Conservation (phyloP, 2,113 vertebrate genomes). For the Epinephelus fuscoguttatus region DNA sequence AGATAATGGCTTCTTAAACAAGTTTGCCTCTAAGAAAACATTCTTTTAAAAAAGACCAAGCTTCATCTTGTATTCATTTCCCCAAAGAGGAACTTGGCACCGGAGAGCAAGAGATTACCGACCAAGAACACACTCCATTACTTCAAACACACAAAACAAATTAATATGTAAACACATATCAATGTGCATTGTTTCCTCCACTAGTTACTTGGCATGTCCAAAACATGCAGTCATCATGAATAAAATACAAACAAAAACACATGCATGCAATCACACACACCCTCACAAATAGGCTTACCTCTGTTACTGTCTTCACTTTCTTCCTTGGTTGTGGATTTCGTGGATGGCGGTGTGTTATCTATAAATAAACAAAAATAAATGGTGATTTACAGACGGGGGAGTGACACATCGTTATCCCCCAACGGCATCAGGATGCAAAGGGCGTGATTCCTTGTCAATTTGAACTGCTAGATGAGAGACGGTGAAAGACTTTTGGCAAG, state of each 20-base stretch:
- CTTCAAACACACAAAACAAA: constrained; percentile 49
- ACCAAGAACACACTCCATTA: constrained; percentile 62
- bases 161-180: constrained; percentile 46
- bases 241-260: constrained; percentile 10
- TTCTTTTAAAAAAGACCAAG: constrained; percentile 70
- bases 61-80: constrained; percentile 81
- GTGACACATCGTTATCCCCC: constrained; percentile 26
- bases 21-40: constrained; percentile 81
- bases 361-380: constrained; percentile 45
- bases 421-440: constrained; percentile 17
- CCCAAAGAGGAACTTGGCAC: constrained; percentile 74
- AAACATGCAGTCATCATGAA: constrained; percentile 15
- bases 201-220: neutral
- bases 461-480: constrained; percentile 12
- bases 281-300: constrained; percentile 56
- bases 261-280: neutral
- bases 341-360: constrained; percentile 69
- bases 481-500: constrained; percentile 26
- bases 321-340: constrained; percentile 71
- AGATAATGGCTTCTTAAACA: constrained; percentile 86
- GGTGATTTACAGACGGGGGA: constrained; percentile 24
- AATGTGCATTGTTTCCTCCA: constrained; percentile 21
- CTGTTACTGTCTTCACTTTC: constrained; percentile 65
- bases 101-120: constrained; percentile 66
- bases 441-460: constrained; percentile 29